A percentile compares a stretch with the other conserved stretches of the same genome.
These are phyloP conservation scores for Flexamia atlantica DNA, from an alignment of 2,888 invertebrate species.

Conservation along the genomic window DNA sequence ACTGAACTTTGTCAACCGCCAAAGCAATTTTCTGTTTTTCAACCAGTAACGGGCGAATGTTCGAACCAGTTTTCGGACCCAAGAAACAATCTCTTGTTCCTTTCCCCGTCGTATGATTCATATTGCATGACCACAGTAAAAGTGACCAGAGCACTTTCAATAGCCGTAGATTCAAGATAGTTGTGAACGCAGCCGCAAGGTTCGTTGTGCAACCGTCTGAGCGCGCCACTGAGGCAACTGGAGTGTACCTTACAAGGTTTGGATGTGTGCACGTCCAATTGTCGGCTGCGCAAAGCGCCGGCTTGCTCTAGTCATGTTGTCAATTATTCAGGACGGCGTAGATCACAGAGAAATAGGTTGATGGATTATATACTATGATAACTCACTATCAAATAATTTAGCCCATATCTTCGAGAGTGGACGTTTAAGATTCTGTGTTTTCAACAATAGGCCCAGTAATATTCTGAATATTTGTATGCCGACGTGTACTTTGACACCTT, in stretches of 20 bases:
- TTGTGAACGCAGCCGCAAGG: slow-evolving; percentile 37
- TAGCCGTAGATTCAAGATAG: slow-evolving; percentile 54
- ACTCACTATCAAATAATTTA: too few relatives aligned
- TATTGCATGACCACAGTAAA: slow-evolving; percentile 52
- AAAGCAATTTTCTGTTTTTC: neutral
- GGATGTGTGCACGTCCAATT: neutral
- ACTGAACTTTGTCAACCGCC: too few relatives aligned
- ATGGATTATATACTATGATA: too few relatives aligned
- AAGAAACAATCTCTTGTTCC: slow-evolving; percentile 48
- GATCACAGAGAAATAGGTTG: slow-evolving; percentile 5
- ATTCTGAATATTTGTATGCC: too few relatives aligned
- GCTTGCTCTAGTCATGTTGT: neutral
- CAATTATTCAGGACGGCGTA: neutral
- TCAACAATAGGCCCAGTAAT: too few relatives aligned
- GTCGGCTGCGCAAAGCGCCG: neutral
- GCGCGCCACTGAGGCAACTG: slow-evolving; percentile 16
- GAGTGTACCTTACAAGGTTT: neutral
- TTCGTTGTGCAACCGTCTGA: slow-evolving; percentile 24
- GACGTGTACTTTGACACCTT: too few relatives aligned
- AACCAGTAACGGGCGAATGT: neutral
- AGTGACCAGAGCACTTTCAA: slow-evolving; percentile 56
- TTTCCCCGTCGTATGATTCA: slow-evolving; percentile 53
- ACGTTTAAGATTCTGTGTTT: too few relatives aligned
- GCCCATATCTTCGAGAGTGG: too few relatives aligned
- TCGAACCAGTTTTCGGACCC: slow-evolving; percentile 20